Evolutionary conservation across 2,113 vertebrate genomes (phyloP).

Genomic region (Chinchilla lanigera): DNA sequence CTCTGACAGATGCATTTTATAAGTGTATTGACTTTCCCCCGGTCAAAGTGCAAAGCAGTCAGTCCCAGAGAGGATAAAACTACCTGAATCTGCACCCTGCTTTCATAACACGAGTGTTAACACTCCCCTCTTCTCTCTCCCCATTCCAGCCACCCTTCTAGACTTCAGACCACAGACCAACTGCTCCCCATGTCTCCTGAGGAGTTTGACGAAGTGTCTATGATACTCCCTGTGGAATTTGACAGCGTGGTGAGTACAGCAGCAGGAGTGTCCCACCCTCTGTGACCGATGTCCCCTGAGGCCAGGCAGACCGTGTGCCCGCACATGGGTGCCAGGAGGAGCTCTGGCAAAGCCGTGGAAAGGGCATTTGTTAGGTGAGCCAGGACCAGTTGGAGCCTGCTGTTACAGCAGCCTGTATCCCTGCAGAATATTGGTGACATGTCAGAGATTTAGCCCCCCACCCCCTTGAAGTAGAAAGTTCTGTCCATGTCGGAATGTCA

Average conservation of each 20-base stretch:
- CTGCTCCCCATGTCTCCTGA: constrained; percentile 96
- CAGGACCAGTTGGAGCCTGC: not conserved
- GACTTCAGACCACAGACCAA: constrained; percentile 91
- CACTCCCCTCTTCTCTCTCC: constrained; percentile 29
- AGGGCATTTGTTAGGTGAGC: not conserved
- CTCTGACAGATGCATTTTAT: not conserved
- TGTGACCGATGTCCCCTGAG: fast-evolving
- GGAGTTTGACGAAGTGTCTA: constrained; percentile 90
- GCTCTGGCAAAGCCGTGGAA: not conserved
- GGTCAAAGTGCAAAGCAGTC: not conserved
- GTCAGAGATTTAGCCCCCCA: not conserved
- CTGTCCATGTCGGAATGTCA: not conserved
- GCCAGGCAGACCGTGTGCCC: fast-evolving
- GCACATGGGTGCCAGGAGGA: not conserved
- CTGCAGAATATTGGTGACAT: not conserved
- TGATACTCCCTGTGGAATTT: constrained; percentile 89
- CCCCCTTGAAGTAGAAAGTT: not conserved
- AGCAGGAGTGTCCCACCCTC: fast-evolving
- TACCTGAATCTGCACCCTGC: not conserved
- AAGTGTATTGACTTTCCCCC: not conserved
- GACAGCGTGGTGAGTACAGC: constrained; percentile 89
- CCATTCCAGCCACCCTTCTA: constrained; percentile 89
- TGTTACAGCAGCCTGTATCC: not conserved
- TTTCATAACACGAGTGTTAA: not conserved
- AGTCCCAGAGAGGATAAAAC: not conserved